phyloP scores from a whole-genome alignment of 2,113 vertebrate genomes.

The Acanthisitta chloris region DNA sequence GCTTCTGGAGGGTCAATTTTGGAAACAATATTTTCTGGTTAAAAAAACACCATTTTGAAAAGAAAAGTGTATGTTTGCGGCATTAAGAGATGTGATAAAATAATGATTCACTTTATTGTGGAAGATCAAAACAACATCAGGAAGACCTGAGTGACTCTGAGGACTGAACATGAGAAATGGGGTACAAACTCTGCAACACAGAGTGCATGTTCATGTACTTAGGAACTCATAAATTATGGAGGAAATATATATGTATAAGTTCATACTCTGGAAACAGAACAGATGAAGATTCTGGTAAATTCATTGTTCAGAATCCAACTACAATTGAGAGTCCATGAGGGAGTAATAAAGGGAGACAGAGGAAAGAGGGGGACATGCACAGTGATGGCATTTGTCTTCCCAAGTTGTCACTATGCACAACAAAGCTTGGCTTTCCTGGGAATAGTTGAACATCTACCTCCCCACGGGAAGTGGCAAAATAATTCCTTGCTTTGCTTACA shows the following conservation, averaged over 20 bases:
- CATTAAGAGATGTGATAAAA: background rate
- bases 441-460: background rate
- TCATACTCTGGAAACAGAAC: background rate
- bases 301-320: background rate
- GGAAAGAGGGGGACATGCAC: background rate
- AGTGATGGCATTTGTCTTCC: background rate
- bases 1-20: background rate
- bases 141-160: background rate
- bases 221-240: background rate
- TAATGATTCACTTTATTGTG: background rate
- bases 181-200: background rate
- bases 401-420: background rate
- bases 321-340: background rate
- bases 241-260: background rate
- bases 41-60: background rate
- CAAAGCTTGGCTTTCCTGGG: fast-evolving
- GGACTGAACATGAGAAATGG: background rate
- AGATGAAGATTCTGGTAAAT: background rate
- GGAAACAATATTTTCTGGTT: background rate
- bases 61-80: background rate
- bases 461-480: background rate
- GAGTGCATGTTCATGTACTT: background rate
- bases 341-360: background rate
- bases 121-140: background rate
- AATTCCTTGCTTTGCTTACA: background rate